phyloP scores from a whole-genome alignment of 2,797 vertebrate species.

The Sebastes nivosus region DNA sequence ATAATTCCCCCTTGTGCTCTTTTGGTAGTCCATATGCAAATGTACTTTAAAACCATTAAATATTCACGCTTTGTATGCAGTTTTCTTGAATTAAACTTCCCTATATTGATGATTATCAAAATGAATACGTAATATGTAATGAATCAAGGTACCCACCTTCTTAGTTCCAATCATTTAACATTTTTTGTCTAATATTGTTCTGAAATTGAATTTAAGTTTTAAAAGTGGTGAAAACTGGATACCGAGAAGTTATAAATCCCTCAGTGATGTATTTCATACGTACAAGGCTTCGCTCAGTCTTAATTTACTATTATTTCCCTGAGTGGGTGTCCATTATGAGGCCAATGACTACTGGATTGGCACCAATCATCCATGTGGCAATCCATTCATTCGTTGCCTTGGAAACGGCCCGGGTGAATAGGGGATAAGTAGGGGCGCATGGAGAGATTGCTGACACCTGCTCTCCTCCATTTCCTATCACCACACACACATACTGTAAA shows the following conservation, averaged over 20 bases:
- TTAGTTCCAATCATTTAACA: neutral
- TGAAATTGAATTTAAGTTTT: neutral
- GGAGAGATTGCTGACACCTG: conserved; percentile 83
- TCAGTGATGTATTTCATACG: conserved; percentile 31
- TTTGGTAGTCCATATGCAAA: neutral
- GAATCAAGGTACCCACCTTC: neutral
- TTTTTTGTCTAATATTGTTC: neutral
- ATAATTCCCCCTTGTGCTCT: neutral
- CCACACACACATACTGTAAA: conserved; percentile 36
- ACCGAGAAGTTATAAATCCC: conserved; percentile 17
- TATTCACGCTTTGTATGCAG: too few relatives aligned
- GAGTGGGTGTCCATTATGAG: conserved; percentile 76
- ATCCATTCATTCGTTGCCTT: conserved; percentile 82
- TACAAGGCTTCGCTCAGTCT: conserved; percentile 48
- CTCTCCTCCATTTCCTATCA: conserved; percentile 68
- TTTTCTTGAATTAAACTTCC: neutral
- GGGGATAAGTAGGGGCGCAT: conserved; percentile 78
- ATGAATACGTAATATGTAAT: neutral
- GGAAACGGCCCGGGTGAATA: conserved; percentile 79
- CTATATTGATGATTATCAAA: neutral
- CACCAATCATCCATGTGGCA: conserved; percentile 81
- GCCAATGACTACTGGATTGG: conserved; percentile 77
- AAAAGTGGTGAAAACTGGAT: conserved; percentile 1
- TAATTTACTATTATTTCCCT: conserved; percentile 75
- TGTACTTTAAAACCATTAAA: neutral